Evolutionary conservation across 2,797 vertebrate species (phyloP).

Genomic region (Mastacembelus armatus): DNA sequence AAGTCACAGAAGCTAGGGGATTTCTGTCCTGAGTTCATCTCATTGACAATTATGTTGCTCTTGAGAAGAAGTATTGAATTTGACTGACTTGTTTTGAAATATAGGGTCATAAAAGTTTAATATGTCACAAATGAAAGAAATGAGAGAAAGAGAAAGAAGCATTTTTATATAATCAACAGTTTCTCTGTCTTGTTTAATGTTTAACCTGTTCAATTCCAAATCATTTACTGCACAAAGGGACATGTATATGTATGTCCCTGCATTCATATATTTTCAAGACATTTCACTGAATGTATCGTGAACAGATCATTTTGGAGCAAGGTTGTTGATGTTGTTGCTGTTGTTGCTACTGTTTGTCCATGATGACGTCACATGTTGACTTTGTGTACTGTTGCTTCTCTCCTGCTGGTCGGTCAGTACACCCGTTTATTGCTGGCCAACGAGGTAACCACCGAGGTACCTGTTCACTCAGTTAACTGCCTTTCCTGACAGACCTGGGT

Average conservation of each 20-base stretch:
- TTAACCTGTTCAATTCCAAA: background rate
- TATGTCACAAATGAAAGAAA: too few species aligned
- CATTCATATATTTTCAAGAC: conserved; percentile 1
- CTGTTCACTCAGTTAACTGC: conserved; percentile 45
- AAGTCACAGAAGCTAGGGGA: background rate
- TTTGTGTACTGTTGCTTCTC: conserved; percentile 90
- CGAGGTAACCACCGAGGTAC: conserved; percentile 97
- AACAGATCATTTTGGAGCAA: background rate
- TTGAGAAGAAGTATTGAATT: background rate
- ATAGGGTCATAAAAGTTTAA: background rate
- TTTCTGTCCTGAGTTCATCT: conserved; percentile 29
- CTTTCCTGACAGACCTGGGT: conserved; percentile 70
- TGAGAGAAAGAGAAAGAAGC: too few species aligned
- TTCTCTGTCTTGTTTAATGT: background rate
- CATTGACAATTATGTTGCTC: background rate
- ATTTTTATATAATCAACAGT: too few species aligned
- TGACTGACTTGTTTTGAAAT: background rate
- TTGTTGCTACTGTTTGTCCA: conserved; percentile 46
- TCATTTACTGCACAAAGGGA: background rate
- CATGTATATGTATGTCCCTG: background rate
- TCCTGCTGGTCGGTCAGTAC: conserved; percentile 88
- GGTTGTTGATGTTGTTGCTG: conserved; percentile 21
- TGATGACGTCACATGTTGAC: conserved; percentile 79
- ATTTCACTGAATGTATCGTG: background rate
- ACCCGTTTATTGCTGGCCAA: conserved; percentile 95